Base-by-base conservation (phyloP, 1,140 invertebrate species). In the Cataglyphis hispanica region DNA sequence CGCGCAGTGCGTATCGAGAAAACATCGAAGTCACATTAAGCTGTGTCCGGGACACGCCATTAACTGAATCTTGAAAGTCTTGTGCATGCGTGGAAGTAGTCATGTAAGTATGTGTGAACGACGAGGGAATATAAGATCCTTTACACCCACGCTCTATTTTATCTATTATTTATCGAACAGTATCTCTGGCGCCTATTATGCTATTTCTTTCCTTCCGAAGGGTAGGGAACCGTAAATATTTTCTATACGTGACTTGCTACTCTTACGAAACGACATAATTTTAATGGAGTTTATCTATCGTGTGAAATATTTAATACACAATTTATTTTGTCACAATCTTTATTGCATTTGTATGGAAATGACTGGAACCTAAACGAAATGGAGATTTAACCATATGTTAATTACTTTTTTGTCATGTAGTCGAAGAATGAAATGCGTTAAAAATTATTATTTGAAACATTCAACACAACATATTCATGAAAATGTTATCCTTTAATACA, bases 21-120 rank as follows among this genome's bases (percentile, higher is more conserved):
- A 86, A 86, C 87, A 88, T 86, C 70, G 64, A 86, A 84, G 77
- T 86, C 85, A 88, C 87, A 86, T 88, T 88, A 86, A 88, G 77
- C 43, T 19, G 43, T 31, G 27, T 19, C 25, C 27, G 25, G 13
- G 69, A 75, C 37, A 53, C 22, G 86, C 61, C 86, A 81, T 87
- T 87, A 86, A 58, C 50, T 76, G 85, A 83, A 27, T 87, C 58
- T 78, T 34, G 78, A 86, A 58, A 84, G 80, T 43, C 83, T 87
- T 85, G 67, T 63, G 46, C 43, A 46, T 61, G 60, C 74, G 40
- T 67, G 61, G 64, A 78, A 80, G 31, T 43, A 85, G 11, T 69
- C 84, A 50, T 19, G 31, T 11, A 11, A 2, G 40, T 50, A 19
- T 50, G 13, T 50, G 16, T 25, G 31, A 84, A 86, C 34, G 7